phyloP scores from a whole-genome alignment of 2,113 vertebrate genomes.

The Nipponia nippon region DNA sequence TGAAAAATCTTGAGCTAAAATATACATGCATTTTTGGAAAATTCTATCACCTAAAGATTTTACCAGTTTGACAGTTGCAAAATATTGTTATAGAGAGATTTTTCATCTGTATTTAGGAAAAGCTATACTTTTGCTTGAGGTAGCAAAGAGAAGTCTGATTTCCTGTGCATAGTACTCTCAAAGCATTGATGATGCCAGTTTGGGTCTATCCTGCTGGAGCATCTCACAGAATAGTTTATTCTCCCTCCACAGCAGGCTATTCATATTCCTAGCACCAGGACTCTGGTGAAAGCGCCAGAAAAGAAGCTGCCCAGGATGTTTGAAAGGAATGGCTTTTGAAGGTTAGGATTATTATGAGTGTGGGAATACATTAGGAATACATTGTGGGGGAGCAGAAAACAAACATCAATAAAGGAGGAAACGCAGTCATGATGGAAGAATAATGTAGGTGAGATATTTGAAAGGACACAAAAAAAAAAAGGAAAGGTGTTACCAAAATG shows the following conservation, averaged over 20 bases:
- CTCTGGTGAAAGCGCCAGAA: not conserved
- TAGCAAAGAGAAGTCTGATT: not conserved
- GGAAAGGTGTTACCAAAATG: not conserved
- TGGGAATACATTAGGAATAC: not conserved
- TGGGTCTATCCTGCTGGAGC: no score
- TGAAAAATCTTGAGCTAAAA: not conserved
- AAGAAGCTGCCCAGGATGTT: not conserved
- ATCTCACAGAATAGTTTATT: not conserved
- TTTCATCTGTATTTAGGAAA: not conserved
- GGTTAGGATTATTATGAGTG: not conserved
- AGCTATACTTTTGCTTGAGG: not conserved
- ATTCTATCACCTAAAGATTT: not conserved
- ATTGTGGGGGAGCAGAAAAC: not conserved
- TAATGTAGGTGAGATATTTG: not conserved
- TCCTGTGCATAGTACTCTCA: not conserved
- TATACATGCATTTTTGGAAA: not conserved
- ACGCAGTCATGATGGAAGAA: not conserved
- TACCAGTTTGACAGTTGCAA: not conserved
- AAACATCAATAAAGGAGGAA: not conserved
- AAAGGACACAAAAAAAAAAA: not conserved
- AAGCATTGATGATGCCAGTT: rapidly evolving
- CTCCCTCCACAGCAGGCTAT: not conserved
- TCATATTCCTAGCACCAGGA: not conserved
- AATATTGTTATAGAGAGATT: not conserved
- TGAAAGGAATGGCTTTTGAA: not conserved